phyloP scores from a whole-genome alignment of 2,113 vertebrate species.

The Mormoops blainvillei region DNA sequence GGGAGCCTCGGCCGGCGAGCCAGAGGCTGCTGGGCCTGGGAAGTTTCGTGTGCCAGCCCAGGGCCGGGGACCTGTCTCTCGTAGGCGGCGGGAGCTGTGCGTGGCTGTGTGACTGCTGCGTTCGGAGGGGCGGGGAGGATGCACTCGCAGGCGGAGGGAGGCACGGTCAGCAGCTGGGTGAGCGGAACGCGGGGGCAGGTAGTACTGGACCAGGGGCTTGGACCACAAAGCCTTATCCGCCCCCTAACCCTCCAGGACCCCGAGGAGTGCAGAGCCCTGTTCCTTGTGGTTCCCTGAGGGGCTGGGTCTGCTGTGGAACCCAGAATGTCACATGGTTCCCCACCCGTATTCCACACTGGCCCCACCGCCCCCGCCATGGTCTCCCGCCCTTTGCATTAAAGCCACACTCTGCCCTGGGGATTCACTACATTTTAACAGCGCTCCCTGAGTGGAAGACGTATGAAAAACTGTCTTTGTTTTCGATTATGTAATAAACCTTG shows the following conservation, averaged over 20 bases:
- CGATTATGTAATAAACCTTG: neutral
- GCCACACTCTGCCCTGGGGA: neutral
- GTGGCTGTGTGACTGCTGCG: accelerated
- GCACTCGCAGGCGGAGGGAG: neutral
- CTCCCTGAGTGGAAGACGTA: neutral
- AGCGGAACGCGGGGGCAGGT: accelerated
- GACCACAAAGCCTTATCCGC: accelerated
- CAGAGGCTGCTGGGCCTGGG: neutral
- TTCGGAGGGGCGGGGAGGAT: neutral
- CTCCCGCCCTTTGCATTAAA: neutral
- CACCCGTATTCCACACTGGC: accelerated
- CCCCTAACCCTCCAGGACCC: neutral
- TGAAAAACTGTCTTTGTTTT: neutral
- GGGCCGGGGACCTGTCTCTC: accelerated
- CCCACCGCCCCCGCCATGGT: accelerated
- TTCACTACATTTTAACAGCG: neutral
- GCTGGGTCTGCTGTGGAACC: accelerated
- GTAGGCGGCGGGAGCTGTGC: accelerated
- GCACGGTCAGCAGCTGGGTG: accelerated
- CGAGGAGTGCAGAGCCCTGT: accelerated
- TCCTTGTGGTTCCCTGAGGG: neutral
- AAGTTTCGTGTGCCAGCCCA: too few species aligned
- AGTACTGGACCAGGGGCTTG: accelerated
- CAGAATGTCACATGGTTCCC: accelerated
- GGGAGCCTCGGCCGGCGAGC: accelerated